Percentiles rank a stretch among this genome's conserved stretches.
Conservation (phyloP, 2,888 invertebrate species). For the Temnothorax ravouxi region DNA sequence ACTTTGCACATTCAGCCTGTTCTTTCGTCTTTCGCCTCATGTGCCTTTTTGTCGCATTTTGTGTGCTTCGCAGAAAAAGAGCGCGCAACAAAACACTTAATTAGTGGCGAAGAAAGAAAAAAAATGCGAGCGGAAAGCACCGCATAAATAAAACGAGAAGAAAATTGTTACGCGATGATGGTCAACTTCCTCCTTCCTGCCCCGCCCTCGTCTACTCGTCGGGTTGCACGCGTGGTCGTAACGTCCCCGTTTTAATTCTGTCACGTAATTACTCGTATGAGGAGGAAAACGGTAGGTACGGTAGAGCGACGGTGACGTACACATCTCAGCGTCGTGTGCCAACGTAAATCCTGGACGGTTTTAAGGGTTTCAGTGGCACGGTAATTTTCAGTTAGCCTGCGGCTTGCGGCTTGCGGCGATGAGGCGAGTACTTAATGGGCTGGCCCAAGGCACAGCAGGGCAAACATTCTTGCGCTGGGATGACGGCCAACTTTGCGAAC, state of each 20-base stretch:
- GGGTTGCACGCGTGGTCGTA: slow-evolving; percentile 12
- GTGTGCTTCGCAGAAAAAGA: slow-evolving; percentile 9
- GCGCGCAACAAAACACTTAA: slow-evolving; percentile 37
- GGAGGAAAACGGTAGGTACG: neutral
- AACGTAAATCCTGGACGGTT: slow-evolving; percentile 69
- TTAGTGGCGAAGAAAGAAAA: slow-evolving; percentile 30
- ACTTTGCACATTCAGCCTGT: neutral
- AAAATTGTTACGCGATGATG: slow-evolving; percentile 41
- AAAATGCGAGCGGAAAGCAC: slow-evolving; percentile 20
- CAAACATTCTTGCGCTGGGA: slow-evolving; percentile 53
- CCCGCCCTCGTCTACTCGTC: neutral
- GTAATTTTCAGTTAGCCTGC: slow-evolving; percentile 78
- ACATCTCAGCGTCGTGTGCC: slow-evolving; percentile 35
- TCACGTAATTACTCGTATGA: slow-evolving; percentile 54
- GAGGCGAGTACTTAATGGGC: slow-evolving; percentile 56
- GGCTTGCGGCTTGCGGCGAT: slow-evolving; percentile 65
- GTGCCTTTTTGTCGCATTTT: neutral
- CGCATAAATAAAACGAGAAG: slow-evolving; percentile 27
- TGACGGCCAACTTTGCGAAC: slow-evolving; percentile 49
- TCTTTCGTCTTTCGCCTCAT: neutral
- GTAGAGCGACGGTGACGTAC: slow-evolving; percentile 6
- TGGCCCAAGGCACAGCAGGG: slow-evolving; percentile 46
- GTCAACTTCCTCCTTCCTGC: neutral
- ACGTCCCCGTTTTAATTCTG: slow-evolving; percentile 44
- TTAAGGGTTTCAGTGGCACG: slow-evolving; percentile 70